Percentiles rank a stretch among this genome's conserved stretches.
phyloP scores from a whole-genome alignment of 1,140 invertebrate species.

The Rhopalosiphum maidis region DNA sequence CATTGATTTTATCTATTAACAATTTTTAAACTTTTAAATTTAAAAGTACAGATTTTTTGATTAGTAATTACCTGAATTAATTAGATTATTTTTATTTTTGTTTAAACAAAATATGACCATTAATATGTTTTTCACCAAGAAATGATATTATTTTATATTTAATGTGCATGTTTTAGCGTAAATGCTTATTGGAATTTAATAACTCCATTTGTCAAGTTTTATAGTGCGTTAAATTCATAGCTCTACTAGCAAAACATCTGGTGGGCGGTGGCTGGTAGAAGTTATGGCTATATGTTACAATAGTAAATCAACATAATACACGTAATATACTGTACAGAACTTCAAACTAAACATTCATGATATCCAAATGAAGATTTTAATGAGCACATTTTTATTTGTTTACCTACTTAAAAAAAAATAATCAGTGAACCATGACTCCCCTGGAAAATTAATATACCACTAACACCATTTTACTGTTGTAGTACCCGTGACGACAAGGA shows the following conservation, averaged over 20 bases:
- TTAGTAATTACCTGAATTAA: no score
- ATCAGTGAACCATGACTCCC: conserved; percentile 3
- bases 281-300: not conserved
- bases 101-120: not conserved
- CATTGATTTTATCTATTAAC: not conserved
- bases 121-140: not conserved
- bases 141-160: not conserved
- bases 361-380: not conserved
- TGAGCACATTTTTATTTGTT: not conserved
- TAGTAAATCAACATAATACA: not conserved
- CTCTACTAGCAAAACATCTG: not conserved
- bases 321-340: not conserved
- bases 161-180: not conserved
- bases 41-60: not conserved
- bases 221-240: not conserved
- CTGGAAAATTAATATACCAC: not conserved
- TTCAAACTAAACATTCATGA: not conserved
- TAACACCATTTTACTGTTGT: not conserved
- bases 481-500: conserved; percentile 42
- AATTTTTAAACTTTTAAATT: not conserved
- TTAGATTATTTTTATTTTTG: not conserved
- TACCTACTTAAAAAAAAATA: not conserved
- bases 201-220: not conserved
- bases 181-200: not conserved
- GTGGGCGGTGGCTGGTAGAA: not conserved